Conservation (phyloP, 2,797 vertebrate species). For the Coccyzus lansbergi region DNA sequence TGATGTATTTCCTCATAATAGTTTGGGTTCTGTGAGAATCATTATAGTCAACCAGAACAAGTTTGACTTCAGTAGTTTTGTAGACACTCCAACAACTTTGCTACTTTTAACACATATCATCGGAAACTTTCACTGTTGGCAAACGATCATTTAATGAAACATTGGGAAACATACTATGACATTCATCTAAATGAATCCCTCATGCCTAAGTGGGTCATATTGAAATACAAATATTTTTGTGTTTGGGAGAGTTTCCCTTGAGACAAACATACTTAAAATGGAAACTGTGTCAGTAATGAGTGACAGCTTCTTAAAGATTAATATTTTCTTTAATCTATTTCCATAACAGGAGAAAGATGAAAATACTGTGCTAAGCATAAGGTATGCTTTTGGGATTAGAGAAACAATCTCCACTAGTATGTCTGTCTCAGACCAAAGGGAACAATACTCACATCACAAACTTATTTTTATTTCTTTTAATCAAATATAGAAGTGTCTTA, state of each 20-base stretch:
- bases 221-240: conserved; percentile 81
- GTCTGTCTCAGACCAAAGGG: conserved; percentile 76
- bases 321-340: conserved; percentile 86
- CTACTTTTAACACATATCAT: conserved; percentile 32
- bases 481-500: conserved; percentile 72
- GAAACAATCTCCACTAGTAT: conserved; percentile 80
- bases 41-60: conserved; percentile 3
- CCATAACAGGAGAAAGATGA: conserved; percentile 72
- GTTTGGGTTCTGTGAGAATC: background rate
- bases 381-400: conserved; percentile 82
- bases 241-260: conserved; percentile 70
- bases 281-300: conserved; percentile 75
- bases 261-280: conserved; percentile 68
- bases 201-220: conserved; percentile 74
- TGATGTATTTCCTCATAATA: background rate
- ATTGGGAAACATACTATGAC: background rate
- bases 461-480: conserved; percentile 73
- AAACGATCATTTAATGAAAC: conserved; percentile 72
- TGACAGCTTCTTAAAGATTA: conserved; percentile 86
- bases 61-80: conserved; percentile 34
- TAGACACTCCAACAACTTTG: conserved; percentile 37
- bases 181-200: conserved; percentile 78
- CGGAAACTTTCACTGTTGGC: conserved; percentile 32
- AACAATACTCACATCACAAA: conserved; percentile 65
- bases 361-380: conserved; percentile 78